phyloP scores from a whole-genome alignment of 2,113 vertebrate species.

The Gymnobelideus leadbeateri region DNA sequence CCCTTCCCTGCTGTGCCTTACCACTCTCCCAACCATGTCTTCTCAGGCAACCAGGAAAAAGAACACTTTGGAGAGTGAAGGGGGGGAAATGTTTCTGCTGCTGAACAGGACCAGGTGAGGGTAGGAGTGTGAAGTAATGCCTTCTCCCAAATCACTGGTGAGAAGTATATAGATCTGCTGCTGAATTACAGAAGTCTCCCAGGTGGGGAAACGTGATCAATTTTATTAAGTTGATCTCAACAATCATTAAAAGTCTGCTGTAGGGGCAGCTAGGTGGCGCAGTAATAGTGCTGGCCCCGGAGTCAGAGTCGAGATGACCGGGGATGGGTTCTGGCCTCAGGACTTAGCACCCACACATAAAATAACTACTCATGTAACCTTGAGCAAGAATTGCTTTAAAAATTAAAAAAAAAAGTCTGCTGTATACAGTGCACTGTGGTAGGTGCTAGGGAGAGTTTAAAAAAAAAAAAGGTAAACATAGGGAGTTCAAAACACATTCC shows the following conservation, averaged over 20 bases:
- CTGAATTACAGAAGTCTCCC: background rate
- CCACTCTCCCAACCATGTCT: background rate
- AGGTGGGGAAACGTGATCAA: background rate
- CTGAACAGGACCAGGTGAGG: background rate
- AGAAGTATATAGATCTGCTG: background rate
- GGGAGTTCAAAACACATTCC: background rate
- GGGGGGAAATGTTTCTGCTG: background rate
- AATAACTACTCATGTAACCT: no score
- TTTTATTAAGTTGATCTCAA: background rate
- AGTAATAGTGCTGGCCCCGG: no score
- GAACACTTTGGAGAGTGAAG: background rate
- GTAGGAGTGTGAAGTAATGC: background rate
- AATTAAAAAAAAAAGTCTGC: no score
- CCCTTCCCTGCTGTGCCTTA: accelerated
- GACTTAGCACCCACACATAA: no score
- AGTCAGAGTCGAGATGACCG: no score
- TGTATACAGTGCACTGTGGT: background rate
- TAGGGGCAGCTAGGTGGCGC: no score
- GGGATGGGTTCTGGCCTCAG: no score
- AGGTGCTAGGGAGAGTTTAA: background rate
- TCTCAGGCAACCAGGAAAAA: background rate
- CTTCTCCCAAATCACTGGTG: background rate
- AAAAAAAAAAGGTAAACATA: background rate
- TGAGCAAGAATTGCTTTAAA: no score
- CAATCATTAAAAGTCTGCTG: background rate